These are phyloP conservation scores for Palloptera scutellata DNA, from an alignment of 2,888 invertebrate genomes.

Conservation along the genomic window DNA sequence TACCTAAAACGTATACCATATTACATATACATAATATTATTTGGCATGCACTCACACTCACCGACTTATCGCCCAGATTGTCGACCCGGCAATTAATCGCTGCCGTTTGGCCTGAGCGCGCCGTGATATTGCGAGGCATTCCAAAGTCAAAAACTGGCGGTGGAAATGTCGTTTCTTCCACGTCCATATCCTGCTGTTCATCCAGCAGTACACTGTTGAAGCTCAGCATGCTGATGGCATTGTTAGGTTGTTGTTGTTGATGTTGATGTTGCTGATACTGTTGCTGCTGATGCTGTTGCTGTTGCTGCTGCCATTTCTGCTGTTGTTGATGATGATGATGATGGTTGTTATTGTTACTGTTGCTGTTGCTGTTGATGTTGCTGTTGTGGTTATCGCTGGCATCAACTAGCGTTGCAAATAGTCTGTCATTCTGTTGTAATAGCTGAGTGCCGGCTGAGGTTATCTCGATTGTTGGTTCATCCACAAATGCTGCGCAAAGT, in stretches of 20 bases:
- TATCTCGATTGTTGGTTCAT: background rate
- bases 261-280: constrained; percentile 31
- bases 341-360: constrained; percentile 29
- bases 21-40: too few relatives aligned
- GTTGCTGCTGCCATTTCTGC: constrained; percentile 30
- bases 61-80: constrained; percentile 88
- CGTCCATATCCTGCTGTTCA: constrained; percentile 29
- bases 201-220: constrained; percentile 40
- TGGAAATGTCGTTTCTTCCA: constrained; percentile 49
- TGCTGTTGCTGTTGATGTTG: constrained; percentile 29
- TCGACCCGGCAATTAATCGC: constrained; percentile 88
- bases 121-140: constrained; percentile 84
- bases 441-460: constrained; percentile 17
- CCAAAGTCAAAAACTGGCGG: constrained; percentile 85
- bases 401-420: background rate
- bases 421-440: background rate
- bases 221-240: constrained; percentile 31
- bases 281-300: constrained; percentile 32
- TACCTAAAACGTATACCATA: too few relatives aligned
- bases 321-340: constrained; percentile 20
- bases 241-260: constrained; percentile 32
- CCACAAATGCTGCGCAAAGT: background rate
- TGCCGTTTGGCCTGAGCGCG: constrained; percentile 86
- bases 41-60: constrained; percentile 58
- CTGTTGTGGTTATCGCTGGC: constrained; percentile 20